phyloP scores from a whole-genome alignment of 2,113 vertebrate genomes.

The Rattus rattus region DNA sequence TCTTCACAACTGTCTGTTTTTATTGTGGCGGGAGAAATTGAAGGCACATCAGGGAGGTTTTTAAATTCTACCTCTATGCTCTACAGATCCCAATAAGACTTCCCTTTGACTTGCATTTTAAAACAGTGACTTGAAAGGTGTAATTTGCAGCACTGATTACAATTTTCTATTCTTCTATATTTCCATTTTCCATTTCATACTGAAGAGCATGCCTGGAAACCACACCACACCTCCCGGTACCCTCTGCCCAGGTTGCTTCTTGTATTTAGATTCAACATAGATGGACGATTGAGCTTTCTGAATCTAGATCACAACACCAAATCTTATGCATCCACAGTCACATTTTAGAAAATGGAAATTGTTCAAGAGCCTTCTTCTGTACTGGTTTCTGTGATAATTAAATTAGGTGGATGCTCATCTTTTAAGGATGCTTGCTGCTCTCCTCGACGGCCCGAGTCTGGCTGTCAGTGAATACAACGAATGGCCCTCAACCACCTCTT shows the following conservation, averaged over 20 bases:
- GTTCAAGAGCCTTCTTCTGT: neutral
- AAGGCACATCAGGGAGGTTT: neutral
- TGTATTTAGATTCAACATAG: neutral
- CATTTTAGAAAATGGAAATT: neutral
- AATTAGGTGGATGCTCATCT: neutral
- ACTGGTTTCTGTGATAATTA: neutral
- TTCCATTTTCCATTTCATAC: neutral
- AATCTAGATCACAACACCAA: neutral
- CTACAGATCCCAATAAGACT: neutral
- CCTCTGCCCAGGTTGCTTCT: neutral
- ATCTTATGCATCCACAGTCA: neutral
- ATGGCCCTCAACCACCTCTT: neutral
- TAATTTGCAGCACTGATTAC: conserved; percentile 16
- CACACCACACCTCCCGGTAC: neutral
- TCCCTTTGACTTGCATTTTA: conserved; percentile 29
- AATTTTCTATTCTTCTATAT: too few relatives aligned
- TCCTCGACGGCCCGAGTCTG: neutral
- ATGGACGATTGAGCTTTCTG: neutral
- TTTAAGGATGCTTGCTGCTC: neutral
- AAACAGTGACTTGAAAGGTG: conserved; percentile 10
- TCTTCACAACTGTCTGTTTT: neutral
- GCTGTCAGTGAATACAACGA: neutral
- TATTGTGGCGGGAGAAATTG: neutral
- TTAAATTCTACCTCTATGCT: neutral
- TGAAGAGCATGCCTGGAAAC: conserved; percentile 17